These are phyloP conservation scores for Nephrotoma flavescens DNA, from an alignment of 2,888 invertebrate species.

Conservation along the genomic window DNA sequence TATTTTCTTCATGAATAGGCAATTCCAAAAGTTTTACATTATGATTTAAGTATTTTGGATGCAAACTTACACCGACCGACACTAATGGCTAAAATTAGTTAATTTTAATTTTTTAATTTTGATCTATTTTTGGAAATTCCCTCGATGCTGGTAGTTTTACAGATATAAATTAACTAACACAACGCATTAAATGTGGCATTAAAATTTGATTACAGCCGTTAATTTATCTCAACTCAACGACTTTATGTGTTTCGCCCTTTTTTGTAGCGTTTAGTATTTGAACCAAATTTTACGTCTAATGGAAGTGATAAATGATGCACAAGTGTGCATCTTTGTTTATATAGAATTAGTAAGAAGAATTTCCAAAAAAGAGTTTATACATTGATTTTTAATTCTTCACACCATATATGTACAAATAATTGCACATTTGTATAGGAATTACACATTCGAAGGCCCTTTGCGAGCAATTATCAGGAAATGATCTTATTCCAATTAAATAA, in stretches of 20 bases:
- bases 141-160: not conserved
- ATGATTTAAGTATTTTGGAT: not conserved
- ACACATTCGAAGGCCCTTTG: not conserved
- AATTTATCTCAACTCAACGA: not conserved
- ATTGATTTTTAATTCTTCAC: not conserved
- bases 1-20: too few relatives aligned
- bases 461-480: not conserved
- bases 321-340: not conserved
- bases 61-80: not conserved
- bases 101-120: not conserved
- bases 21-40: not conserved
- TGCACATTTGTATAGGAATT: not conserved
- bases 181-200: not conserved
- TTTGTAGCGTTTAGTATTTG: not conserved
- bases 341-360: not conserved
- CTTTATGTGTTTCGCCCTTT: not conserved
- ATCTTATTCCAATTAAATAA: not conserved
- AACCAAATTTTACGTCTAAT: not conserved
- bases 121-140: not conserved
- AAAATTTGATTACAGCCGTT: not conserved
- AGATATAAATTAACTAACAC: not conserved
- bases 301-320: not conserved
- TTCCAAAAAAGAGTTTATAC: not conserved
- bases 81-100: not conserved
- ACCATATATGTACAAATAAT: not conserved